Evolutionary conservation across 2,113 vertebrate genomes (phyloP).

Genomic region (Rhombomys opimus): DNA sequence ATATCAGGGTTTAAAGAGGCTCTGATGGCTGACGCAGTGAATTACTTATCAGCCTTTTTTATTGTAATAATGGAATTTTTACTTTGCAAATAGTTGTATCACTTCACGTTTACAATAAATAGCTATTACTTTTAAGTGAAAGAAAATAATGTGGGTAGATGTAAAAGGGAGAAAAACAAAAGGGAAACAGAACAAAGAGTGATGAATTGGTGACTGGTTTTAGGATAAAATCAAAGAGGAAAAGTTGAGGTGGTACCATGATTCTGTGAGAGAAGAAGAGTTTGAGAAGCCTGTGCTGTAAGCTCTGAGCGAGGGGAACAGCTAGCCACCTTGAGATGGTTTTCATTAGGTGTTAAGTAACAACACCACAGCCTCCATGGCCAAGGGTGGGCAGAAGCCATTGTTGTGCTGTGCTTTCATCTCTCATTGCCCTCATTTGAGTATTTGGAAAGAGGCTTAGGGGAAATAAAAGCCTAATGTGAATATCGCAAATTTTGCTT

Average conservation of each 20-base stretch:
- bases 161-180: neutral
- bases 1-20: neutral
- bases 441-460: neutral
- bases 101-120: constrained; percentile 7
- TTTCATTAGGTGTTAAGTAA: neutral
- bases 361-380: neutral
- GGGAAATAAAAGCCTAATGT: neutral
- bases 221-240: neutral
- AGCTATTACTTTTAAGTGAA: neutral
- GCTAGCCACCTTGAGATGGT: rapidly evolving
- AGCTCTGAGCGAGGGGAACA: neutral
- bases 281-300: neutral
- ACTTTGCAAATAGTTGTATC: neutral
- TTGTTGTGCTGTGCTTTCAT: neutral
- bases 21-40: neutral
- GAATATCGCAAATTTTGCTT: neutral
- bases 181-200: neutral
- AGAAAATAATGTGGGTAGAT: neutral
- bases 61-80: neutral
- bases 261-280: neutral
- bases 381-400: neutral
- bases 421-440: neutral
- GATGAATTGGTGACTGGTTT: neutral
- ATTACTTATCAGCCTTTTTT: neutral
- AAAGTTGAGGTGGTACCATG: neutral